A percentile compares a stretch with the other conserved stretches of the same genome.
These are phyloP conservation scores for Anas bahamensis DNA, from an alignment of 2,797 vertebrate species.

Conservation along the genomic window DNA sequence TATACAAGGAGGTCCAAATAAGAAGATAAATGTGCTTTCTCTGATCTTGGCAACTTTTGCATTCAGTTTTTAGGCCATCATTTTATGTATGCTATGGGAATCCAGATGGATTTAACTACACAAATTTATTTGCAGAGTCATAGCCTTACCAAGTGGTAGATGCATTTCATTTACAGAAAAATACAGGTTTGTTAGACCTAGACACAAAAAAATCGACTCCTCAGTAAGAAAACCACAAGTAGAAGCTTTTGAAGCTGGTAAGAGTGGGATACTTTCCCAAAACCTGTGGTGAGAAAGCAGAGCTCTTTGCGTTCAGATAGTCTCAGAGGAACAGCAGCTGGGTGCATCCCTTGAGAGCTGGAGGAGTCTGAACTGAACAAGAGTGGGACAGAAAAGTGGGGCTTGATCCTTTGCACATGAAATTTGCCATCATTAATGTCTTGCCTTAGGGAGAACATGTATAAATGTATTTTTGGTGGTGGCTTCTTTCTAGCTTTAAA, in stretches of 20 bases:
- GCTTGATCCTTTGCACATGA: not conserved
- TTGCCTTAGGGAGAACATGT: not conserved
- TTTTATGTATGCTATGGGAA: not conserved
- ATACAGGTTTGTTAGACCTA: not conserved
- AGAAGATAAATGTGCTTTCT: conserved; percentile 6
- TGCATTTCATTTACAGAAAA: not conserved
- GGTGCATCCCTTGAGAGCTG: not conserved
- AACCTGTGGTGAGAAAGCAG: not conserved
- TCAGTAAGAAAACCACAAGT: not conserved
- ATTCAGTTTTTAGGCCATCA: not conserved
- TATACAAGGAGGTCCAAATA: not conserved
- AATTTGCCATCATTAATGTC: not conserved
- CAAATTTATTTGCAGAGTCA: not conserved
- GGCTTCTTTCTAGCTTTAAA: not conserved
- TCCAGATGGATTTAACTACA: not conserved
- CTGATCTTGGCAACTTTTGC: not conserved
- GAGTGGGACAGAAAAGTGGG: not conserved
- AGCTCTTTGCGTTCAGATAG: not conserved
- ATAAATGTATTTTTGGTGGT: not conserved
- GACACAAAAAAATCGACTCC: not conserved
- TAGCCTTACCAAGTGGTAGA: not conserved
- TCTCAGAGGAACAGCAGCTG: not conserved
- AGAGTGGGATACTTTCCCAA: not conserved
- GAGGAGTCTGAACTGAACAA: not conserved
- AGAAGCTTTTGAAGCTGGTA: not conserved